Evolutionary conservation across 2,113 vertebrate species (phyloP).

Genomic region (Telmatochromis sp.): DNA sequence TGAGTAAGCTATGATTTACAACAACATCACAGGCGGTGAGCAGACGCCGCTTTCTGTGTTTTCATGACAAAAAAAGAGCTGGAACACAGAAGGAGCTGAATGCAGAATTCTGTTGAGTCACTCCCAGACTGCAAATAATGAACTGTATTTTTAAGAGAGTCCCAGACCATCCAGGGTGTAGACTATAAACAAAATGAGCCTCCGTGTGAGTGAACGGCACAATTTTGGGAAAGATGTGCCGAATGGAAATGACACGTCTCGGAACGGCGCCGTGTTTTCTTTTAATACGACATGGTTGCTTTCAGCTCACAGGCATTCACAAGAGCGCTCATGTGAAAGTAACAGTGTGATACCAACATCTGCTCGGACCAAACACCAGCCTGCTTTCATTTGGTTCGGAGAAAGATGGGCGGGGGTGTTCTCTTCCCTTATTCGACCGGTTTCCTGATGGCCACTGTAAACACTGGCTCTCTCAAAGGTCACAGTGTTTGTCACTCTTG

Average conservation of each 20-base stretch:
- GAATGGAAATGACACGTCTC: conserved; percentile 36
- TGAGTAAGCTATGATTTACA: conserved; percentile 30
- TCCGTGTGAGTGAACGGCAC: conserved; percentile 2
- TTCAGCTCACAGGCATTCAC: background rate
- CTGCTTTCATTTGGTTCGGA: conserved; percentile 43
- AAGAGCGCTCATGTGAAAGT: background rate
- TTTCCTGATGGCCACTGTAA: conserved; percentile 53
- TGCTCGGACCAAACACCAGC: conserved; percentile 28
- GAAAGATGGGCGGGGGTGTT: background rate
- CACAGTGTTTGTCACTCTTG: conserved; percentile 52
- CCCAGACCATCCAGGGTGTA: conserved; percentile 43
- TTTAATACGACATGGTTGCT: background rate
- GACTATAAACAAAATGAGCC: conserved; percentile 50
- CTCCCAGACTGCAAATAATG: conserved; percentile 53
- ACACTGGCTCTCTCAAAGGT: conserved; percentile 52
- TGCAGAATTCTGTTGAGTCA: conserved; percentile 33
- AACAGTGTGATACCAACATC: conserved; percentile 25
- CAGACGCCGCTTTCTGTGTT: conserved; percentile 15
- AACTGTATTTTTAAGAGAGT: conserved; percentile 46
- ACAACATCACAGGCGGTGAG: background rate
- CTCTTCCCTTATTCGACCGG: conserved; percentile 7
- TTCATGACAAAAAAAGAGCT: conserved; percentile 35
- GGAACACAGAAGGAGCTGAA: background rate
- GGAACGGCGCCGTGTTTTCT: background rate
- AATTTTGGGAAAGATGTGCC: conserved; percentile 11